phyloP scores from a whole-genome alignment of 2,888 invertebrate genomes.

The Heliconius charithonia region DNA sequence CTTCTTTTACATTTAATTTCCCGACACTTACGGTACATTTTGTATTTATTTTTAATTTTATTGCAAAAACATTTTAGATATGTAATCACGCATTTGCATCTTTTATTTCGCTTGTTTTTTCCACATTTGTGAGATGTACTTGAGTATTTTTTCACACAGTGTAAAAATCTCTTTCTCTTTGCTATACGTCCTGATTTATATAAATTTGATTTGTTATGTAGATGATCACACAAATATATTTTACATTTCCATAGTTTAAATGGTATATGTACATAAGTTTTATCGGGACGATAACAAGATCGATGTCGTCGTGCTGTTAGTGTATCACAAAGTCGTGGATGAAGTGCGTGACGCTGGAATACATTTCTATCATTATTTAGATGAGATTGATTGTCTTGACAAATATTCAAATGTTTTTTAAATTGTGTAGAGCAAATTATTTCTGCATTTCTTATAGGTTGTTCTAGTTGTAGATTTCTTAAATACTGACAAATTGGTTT shows the following conservation, averaged over 20 bases:
- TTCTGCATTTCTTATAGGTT: not conserved
- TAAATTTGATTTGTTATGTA: not conserved
- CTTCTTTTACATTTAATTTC: not conserved
- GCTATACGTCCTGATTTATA: not conserved
- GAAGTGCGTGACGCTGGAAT: not conserved
- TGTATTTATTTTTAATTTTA: not conserved
- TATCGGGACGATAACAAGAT: not conserved
- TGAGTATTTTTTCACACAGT: not conserved
- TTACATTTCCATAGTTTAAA: constrained; percentile 12
- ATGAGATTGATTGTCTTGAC: not conserved
- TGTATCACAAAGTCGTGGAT: constrained; percentile 2
- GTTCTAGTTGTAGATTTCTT: constrained; percentile 3
- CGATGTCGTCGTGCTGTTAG: not conserved
- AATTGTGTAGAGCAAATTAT: constrained; percentile 2
- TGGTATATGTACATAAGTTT: constrained; percentile 9
- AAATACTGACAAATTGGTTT: constrained; percentile 1
- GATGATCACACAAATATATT: constrained; percentile 12
- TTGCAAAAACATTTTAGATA: not conserved
- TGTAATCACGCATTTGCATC: not conserved
- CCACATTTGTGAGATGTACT: not conserved
- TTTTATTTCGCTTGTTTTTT: not conserved
- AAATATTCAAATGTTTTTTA: not conserved
- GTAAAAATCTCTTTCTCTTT: not conserved
- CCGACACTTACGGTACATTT: not conserved
- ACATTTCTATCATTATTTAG: not conserved